Evolutionary conservation across 30 jellyfish, hydroid and myxozoan species (phyloP), one percentile per base, ranked within the genome.

Genomic region (Sanderia malayensis): DNA sequence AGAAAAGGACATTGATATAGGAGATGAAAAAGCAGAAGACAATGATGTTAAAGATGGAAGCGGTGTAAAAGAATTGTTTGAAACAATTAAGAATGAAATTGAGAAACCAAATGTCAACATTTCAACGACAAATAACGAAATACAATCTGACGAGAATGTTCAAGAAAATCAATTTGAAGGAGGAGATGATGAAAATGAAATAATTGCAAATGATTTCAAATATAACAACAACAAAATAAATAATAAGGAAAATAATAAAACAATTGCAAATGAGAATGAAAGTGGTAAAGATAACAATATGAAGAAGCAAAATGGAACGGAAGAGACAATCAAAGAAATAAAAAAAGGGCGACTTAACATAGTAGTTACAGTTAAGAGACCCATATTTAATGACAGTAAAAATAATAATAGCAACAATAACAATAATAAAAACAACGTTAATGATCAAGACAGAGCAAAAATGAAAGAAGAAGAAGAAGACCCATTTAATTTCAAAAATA

Each of bases 101-200:
- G 52, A 31, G 0, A 46, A 52, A 15, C 33, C 62, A 30, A 34
- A 31, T 6, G 20, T 4, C 15, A 76, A 62, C 73, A 44, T 9
- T 2, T 9, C 8, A 49, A 49, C 27, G 18, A 49, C 11, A 4
- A 49, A 49, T 19, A 49, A 18, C 64, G 64, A 49, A 49, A 41
- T 15, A 41, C 55, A 37, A 37, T 53, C 77, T 22, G 71, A 8
- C 34, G 61, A 67, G 23, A 47, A 76, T n/a, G 80, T 26, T 22
- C 2, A 58, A 4, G 88, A 76, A 24, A 70, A 72, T 6, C 62
- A 30, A 19, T 63, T 61, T 30, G 73, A 62, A 10, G 88, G 73
- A 0, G 91, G 83, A 2, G 91, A 47, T 0, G 83, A 79, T 57
- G 74, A 66, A 68, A 79, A 79, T 31, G 82, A 79, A 19, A 79